Evolutionary conservation across 1,140 invertebrate genomes (phyloP), one percentile per base, ranked within the genome.

Genomic region (Gonioctena quinquepunctata): DNA sequence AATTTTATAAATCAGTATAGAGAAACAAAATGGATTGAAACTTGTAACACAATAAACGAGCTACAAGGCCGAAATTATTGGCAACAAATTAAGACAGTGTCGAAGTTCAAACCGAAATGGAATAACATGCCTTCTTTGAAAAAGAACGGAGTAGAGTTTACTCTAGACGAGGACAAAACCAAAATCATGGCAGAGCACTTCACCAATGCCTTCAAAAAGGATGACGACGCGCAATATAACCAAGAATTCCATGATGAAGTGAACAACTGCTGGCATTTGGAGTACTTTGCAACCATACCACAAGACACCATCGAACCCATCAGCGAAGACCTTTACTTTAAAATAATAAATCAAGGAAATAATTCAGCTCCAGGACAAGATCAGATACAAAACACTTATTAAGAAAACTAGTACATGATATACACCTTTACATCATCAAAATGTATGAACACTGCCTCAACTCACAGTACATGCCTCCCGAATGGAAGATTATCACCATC

Each of bases 1-100:
- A 56, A 56, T n/a, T 16, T 56, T 7, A 22, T 56, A 8, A n/a
- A 56, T 16, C 52, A 56, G 18, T 56, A 56, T 56, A 56, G 21
- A 56, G 52, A 56, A 56, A 6, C n/a, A 16, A 56, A 56, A 56
- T 56, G 52, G 52, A 56, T 56, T 22, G 21, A 56, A n/a, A 56
- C 52, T 16, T 56, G 52, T 22, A 56, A 56, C 21, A 56, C n/a
- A 16, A 56, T 56, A 16, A 56, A 56, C 18, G 21, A 56, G 21
- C 52, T 56, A 18, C n/a, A 56, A 22, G 52, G 52, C 21, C 6
- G 21, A 56, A 56, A 56, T 22, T 56, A 56, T 18, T 56, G 52
- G 52, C 52, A 56, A 56, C n/a, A 56, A 56, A 56, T 56, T 6
- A 56, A 22, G 52, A 56, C 6, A 22, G n/a, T 56, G 18, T 56